A percentile compares a stretch with the other conserved stretches of the same genome.
Conservation (phyloP, 2,113 vertebrate species). For the Melanotaenia duboulayi region DNA sequence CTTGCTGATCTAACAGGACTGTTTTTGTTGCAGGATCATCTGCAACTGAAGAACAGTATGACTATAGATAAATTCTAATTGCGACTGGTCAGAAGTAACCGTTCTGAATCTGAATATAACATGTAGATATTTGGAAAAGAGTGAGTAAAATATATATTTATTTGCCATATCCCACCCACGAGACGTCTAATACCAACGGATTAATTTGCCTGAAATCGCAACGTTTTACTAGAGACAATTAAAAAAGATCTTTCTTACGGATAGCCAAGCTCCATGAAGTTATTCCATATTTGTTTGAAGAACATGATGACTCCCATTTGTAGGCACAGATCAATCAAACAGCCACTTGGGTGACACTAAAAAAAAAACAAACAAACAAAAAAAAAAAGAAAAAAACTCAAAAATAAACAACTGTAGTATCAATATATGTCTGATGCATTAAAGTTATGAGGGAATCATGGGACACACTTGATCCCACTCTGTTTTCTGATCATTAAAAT, state of each 20-base stretch:
- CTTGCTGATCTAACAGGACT: no score
- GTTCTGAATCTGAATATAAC: no score
- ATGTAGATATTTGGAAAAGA: no score
- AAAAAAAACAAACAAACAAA: conserved; percentile 43
- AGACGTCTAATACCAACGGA: no score
- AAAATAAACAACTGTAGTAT: conserved; percentile 21
- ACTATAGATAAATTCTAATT: no score
- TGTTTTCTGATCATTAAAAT: conserved; percentile 45
- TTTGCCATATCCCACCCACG: no score
- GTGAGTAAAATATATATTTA: no score
- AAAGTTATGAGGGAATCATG: conserved; percentile 19
- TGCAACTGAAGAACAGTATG: no score
- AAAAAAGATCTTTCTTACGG: conserved; percentile 84
- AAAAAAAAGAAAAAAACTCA: not conserved
- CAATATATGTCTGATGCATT: conserved; percentile 20
- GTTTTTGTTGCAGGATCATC: no score
- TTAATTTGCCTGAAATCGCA: no score
- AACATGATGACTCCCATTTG: conserved; percentile 99
- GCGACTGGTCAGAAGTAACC: no score
- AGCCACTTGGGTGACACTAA: conserved; percentile 98
- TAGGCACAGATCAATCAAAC: conserved; percentile 97
- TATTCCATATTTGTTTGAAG: conserved; percentile 99
- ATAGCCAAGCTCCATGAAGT: conserved; percentile 98
- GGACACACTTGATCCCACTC: conserved; percentile 17
- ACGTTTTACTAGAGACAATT: not conserved